Evolutionary conservation across 2,113 vertebrate species (phyloP), one percentile per base, ranked within the genome.

Genomic region (Arenaria interpres): DNA sequence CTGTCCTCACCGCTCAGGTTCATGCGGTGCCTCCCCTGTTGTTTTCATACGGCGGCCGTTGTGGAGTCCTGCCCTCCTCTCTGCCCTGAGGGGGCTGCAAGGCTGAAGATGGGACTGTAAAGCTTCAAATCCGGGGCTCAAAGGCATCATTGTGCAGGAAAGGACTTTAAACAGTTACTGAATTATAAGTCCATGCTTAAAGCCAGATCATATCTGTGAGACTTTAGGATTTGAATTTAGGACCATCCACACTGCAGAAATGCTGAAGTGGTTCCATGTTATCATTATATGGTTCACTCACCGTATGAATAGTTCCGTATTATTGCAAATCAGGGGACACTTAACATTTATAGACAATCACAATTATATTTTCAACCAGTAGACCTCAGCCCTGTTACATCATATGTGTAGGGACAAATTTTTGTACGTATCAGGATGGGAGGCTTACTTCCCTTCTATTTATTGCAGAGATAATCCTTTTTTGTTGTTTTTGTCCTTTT

Each of bases 81-180:
- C 50, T 77, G 51, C 66, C 74, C 60, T 75, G 73, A 91, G 66
- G 73, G 69, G 72, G 48, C 56, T 79, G 39, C 67, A 64, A 6
- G 57, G 35, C 63, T 57, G 60, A 74, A 39, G 46, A 59, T 2
- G 3, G 71, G 78, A 35, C 57, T 51, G 50, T 76, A 72, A 84
- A 84, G 23, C 83, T 92, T 89, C 60, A 73, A 73, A 50, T 48
- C 7, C 45, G 23, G 74, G 24, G 21, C 27, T 95, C 59, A 91
- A 94, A 94, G n/a, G 39, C 71, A 59, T 69, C 48, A 62, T 79
- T 94, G 85, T 91, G 66, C 53, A 57, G 30, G 39, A 88, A 50
- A 69, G 20, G 14, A 56, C 69, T 87, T 72, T 23, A 57, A 82
- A 78, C 19, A 56, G 24, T 59, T 84, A n/a, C 43, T 89, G 76